Conservation (phyloP, 2,888 invertebrate species). For the Eulithis prunata region DNA sequence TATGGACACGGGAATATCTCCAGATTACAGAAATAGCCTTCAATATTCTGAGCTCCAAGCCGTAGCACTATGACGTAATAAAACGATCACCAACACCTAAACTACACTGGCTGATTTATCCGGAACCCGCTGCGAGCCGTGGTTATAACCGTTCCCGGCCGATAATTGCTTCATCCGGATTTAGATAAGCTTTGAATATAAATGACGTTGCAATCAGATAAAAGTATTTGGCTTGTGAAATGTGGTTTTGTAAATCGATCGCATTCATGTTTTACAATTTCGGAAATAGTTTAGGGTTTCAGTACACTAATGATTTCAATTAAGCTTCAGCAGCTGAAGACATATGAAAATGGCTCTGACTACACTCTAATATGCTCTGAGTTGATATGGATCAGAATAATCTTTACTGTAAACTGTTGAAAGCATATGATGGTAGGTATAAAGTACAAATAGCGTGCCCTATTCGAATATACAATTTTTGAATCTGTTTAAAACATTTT, state of each 20-base stretch:
- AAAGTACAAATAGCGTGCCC: too few relatives aligned
- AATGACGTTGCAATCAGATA: conserved; percentile 37
- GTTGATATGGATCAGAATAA: too few relatives aligned
- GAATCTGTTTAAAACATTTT: too few relatives aligned
- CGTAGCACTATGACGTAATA: neutral
- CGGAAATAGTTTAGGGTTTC: neutral
- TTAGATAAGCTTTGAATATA: conserved; percentile 46
- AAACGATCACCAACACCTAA: conserved; percentile 28
- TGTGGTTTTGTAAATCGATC: neutral
- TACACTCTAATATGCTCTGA: too few relatives aligned
- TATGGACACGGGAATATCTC: too few relatives aligned
- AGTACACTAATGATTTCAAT: neutral
- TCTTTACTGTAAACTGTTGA: too few relatives aligned
- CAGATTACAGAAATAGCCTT: too few relatives aligned
- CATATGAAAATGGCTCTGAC: too few relatives aligned
- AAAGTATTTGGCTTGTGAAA: conserved; percentile 9
- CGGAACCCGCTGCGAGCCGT: conserved; percentile 20
- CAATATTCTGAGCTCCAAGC: too few relatives aligned
- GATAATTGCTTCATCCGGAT: conserved; percentile 48
- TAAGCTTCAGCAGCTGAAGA: too few relatives aligned
- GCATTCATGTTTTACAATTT: conserved; percentile 5
- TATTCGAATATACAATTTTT: too few relatives aligned
- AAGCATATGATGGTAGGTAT: too few relatives aligned
- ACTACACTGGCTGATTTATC: conserved; percentile 14
- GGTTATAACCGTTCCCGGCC: conserved; percentile 37